These are phyloP conservation scores for Gila orcuttii DNA, from an alignment of 2,113 vertebrate species.

Conservation along the genomic window DNA sequence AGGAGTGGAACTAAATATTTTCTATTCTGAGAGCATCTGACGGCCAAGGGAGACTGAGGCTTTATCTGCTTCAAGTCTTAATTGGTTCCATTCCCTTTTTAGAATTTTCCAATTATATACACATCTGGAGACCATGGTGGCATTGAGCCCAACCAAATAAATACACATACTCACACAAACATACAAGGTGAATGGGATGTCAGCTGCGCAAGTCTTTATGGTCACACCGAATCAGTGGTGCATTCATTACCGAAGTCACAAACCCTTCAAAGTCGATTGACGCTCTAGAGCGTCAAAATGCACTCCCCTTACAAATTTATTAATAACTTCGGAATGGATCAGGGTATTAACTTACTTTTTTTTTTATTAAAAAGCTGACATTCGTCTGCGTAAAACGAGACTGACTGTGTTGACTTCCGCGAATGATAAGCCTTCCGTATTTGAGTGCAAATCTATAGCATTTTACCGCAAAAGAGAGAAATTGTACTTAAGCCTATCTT, in stretches of 20 bases:
- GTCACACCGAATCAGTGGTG: background rate
- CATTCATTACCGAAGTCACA: constrained; percentile 21
- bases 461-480: too few species aligned
- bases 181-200: constrained; percentile 13
- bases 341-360: too few species aligned
- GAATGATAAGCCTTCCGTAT: too few species aligned
- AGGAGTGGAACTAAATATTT: background rate
- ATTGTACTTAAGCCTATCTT: too few species aligned
- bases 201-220: constrained; percentile 12
- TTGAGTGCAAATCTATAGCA: too few species aligned
- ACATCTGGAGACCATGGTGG: constrained; percentile 59
- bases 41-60: constrained; percentile 13
- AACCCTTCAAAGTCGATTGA: too few species aligned
- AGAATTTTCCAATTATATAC: constrained; percentile 60
- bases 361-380: too few species aligned
- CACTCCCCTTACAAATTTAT: too few species aligned
- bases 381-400: too few species aligned
- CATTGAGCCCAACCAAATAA: constrained; percentile 15
- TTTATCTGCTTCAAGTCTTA: constrained; percentile 43
- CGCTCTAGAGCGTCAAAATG: too few species aligned
- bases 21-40: constrained; percentile 10
- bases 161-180: constrained; percentile 7
- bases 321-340: too few species aligned
- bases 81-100: constrained; percentile 49
- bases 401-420: too few species aligned